Base-by-base conservation (phyloP, 2,888 invertebrate species). In the Steinernema carpocapsae region DNA sequence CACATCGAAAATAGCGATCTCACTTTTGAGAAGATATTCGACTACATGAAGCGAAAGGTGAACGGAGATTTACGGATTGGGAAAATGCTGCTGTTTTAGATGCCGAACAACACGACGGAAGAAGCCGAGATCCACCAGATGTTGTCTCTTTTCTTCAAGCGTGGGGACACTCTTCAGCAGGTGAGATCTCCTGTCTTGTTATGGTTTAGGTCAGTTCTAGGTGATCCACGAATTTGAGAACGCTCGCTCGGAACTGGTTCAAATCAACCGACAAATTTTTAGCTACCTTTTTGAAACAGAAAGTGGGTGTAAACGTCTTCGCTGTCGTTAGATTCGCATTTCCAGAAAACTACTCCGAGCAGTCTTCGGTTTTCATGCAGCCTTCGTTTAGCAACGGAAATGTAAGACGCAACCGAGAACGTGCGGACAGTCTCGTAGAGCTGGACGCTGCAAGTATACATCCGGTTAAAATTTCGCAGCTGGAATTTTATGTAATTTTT, bases 81-180 rank as follows among this genome's bases (percentile, higher is more conserved):
- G 32, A 29, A 32, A 17, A 52, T n/a, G 32, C 19, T 24, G 26
- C 12, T 22, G 24, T 19, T 56, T 17, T 24, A 64, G 64, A 64
- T 64, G 64, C 64, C 64, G 10, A 64, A 64, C 32, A 64, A 64
- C 64, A 64, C 64, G 17, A 64, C 64, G 17, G 64, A 64, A 64
- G 64, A 64, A 32, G 64, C 64, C 7, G 64, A 64, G 14, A 64
- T 64, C 29, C 64, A 64, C 7, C 64, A 64, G 37, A 64, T 64
- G 64, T 26, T 64, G 32, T 64, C 64, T 1, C 64, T 64, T 17
- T 64, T 64, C n/a, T 17, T 64, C 17, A 64, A 64, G n/a, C 12
- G 64, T 4, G 64, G 64, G 1, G 64, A 64, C 26, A 64, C 64
- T 29, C 19, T 64, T 17, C 64, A 64, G 64, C 64, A 64, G 37